Evolutionary conservation across 1,140 invertebrate species (phyloP).

Genomic region (Agrilus planipennis): DNA sequence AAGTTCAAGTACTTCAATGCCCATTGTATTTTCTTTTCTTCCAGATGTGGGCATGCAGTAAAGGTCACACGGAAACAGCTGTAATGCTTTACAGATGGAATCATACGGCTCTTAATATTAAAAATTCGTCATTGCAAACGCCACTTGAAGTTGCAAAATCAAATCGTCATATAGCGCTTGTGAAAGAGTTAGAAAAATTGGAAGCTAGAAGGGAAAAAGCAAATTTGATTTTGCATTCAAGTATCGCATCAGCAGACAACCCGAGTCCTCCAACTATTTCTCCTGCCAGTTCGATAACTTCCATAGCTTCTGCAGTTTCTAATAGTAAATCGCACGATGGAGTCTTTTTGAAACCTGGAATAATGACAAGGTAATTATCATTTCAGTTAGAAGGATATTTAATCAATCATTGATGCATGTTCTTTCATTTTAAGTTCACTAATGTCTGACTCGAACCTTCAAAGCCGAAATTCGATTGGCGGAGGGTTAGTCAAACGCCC

Average conservation of each 20-base stretch:
- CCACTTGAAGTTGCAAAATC: conserved; percentile 50
- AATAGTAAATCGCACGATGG: conserved; percentile 42
- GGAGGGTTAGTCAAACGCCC: conserved; percentile 59
- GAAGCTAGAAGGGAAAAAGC: conserved; percentile 45
- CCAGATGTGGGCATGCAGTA: conserved; percentile 80
- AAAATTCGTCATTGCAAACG: conserved; percentile 51
- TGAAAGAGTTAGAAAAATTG: conserved; percentile 47
- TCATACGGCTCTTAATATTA: conserved; percentile 54
- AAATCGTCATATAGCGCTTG: conserved; percentile 43
- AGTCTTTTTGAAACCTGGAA: conserved; percentile 49
- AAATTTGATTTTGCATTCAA: conserved; percentile 34
- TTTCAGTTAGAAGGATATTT: not conserved
- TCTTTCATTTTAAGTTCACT: conserved; percentile 25
- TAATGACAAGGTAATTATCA: conserved; percentile 39
- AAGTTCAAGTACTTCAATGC: not conserved
- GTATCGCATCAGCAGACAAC: conserved; percentile 18
- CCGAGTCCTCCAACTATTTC: conserved; percentile 27
- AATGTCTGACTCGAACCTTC: conserved; percentile 25
- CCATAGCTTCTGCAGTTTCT: conserved; percentile 32
- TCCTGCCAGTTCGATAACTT: conserved; percentile 32
- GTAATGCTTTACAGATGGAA: conserved; percentile 78
- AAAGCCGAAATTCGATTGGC: conserved; percentile 18
- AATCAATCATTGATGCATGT: not conserved
- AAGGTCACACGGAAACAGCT: conserved; percentile 74
- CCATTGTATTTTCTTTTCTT: conserved; percentile 6